Evolutionary conservation across 2,797 vertebrate genomes (phyloP), one percentile per base, ranked within the genome.

Genomic region (Sarcoramphus papa): DNA sequence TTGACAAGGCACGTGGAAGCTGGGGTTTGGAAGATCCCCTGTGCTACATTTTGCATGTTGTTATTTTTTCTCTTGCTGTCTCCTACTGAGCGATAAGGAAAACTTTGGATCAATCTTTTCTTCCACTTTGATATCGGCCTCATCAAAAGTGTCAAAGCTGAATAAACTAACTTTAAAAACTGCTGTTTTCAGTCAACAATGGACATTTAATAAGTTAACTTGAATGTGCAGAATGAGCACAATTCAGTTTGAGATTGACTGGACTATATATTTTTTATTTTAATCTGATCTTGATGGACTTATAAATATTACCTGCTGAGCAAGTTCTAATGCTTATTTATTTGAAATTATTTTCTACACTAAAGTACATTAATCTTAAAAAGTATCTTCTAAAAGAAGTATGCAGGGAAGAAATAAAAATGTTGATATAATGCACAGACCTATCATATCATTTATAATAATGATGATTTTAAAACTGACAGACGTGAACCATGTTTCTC

Each of bases 291-390:
- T 96, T 96, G 95, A 93, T 96, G 97, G 97, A 98, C 97, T 98
- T 98, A 97, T 98, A 98, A 98, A 98, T 98, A 98, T 97, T 97
- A 98, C 96, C 97, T 98, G 97, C 97, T 97, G 97, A 98, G 97
- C 98, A 98, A 98, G 97, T 98, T 97, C 97, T 98, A 96, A 97
- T 98, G 98, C 98, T 98, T 98, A 98, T 98, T 98, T 98, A 98
- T 98, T 98, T 98, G 98, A 98, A 97, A 97, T 97, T 97, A 96
- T 97, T 98, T 97, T 97, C 95, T 95, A 97, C 90, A 94, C 95
- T 98, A 97, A 97, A 98, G 97, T 97, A 97, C 96, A 96, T 97
- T 97, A 93, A 97, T 98, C 97, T 98, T 97, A 92, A 98, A 97
- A 97, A 95, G 88, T 97, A 96, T 95, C 93, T 97, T 98, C 97